Evolutionary conservation across 2,113 vertebrate species (phyloP).

Genomic region (Craseonycteris thonglongyai): DNA sequence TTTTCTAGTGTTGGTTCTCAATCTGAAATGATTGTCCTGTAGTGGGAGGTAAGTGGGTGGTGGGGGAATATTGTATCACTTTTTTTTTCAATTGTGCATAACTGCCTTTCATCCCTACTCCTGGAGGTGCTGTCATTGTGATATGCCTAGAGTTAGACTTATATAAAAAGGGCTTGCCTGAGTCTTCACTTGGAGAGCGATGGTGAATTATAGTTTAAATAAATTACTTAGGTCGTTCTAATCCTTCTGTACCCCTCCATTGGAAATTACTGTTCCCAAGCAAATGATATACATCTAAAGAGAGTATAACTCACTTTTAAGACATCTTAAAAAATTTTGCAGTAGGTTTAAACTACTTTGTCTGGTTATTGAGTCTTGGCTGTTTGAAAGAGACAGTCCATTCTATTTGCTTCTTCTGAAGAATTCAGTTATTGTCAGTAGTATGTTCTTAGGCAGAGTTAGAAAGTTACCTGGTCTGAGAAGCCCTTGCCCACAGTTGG

Average conservation of each 20-base stretch:
- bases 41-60: conserved; percentile 48
- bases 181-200: neutral
- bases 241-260: neutral
- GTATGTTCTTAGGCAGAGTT: neutral
- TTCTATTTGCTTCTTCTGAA: neutral
- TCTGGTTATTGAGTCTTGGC: neutral
- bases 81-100: neutral
- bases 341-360: neutral
- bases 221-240: neutral
- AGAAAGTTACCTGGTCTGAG: neutral
- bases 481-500: neutral
- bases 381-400: neutral
- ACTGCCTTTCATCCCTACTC: neutral
- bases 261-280: neutral
- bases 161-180: neutral
- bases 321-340: neutral
- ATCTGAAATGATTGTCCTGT: conserved; percentile 1
- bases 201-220: neutral
- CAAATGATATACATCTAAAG: neutral
- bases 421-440: neutral
- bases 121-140: neutral
- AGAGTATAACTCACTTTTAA: neutral
- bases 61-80: neutral
- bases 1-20: neutral
- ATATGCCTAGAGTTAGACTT: neutral